A percentile compares a stretch with the other conserved stretches of the same genome.
phyloP scores from a whole-genome alignment of 1,140 invertebrate genomes.

The Papilio polytes region DNA sequence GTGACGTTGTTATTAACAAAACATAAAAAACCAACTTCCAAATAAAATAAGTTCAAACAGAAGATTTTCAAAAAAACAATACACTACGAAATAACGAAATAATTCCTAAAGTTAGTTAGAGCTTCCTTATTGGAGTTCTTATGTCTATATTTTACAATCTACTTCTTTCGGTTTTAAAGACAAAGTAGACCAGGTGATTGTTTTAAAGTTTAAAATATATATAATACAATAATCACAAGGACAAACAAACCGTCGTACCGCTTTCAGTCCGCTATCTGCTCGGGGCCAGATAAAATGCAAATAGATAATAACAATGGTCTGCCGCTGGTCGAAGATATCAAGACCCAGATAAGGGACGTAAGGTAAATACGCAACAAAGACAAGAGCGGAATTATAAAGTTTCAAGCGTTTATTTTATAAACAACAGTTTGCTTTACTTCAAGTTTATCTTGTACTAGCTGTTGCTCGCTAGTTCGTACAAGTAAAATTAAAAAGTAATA shows the following conservation, averaged over 20 bases:
- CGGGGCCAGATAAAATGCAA: constrained; percentile 32
- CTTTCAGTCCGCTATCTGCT: constrained; percentile 11
- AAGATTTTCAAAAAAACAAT: no score
- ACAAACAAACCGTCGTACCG: background rate
- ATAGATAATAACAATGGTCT: constrained; percentile 35
- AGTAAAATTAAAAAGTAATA: no score
- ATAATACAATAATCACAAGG: constrained; percentile 21
- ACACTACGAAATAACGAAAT: no score
- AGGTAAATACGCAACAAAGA: constrained; percentile 24
- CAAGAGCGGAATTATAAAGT: constrained; percentile 2
- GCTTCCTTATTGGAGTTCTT: no score
- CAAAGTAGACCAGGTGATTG: no score
- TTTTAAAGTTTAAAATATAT: background rate
- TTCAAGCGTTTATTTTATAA: background rate
- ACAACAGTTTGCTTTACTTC: background rate
- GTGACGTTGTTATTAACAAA: no score
- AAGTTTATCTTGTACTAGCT: background rate
- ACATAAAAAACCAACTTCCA: no score
- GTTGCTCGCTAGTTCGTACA: no score
- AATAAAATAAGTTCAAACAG: no score
- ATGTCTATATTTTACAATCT: no score
- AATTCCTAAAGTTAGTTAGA: no score
- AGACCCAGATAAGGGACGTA: constrained; percentile 24
- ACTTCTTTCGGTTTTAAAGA: no score
- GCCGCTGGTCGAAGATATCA: constrained; percentile 11